Evolutionary conservation across 92 coral and sea anemone species (phyloP), one percentile per base, ranked within the genome.

Genomic region (Phenganax stokvisi): DNA sequence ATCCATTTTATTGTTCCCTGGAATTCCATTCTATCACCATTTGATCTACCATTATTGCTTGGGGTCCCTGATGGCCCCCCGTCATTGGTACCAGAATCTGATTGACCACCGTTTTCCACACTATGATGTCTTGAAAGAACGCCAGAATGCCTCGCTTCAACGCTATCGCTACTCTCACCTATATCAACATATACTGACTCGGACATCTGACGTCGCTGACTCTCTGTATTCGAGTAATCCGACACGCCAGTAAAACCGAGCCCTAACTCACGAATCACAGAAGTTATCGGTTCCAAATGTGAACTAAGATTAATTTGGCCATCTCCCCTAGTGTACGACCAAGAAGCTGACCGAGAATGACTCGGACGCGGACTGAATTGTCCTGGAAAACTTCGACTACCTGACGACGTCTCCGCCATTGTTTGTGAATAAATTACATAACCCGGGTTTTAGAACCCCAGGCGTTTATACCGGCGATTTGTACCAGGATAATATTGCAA

Each of bases 241-340:
- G 87, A 59, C 54, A 82, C 17, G 17, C 88, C 80, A 1, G 96
- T 93, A 81, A 93, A 93, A 81, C 98, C 92, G 25, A 97, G 98
- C 6, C 92, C 98, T 84, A 91, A 88, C 86, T 93, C 98, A n/a
- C 98, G 90, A 80, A 93, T 91, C 28, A 93, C 98, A 0, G 98
- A 93, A n/a, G 92, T 87, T 76, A 93, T 77, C 59, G 98, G 98
- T 65, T 89, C 92, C 25, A 93, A 84, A 86, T 93, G 91, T 0
- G 81, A 77, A 6, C 90, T 80, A 27, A 93, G 85, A 12, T 89
- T 89, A 66, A 93, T 92, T 75, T 93, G 98, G 10, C 97, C 93
- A 85, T 91, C 92, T 17, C 98, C 98, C 28, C 97, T 74, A 17
- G 98, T 93, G 82, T 93, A 90, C 56, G 98, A 92, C 98, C 98